A percentile compares a stretch with the other conserved stretches of the same genome.
These are phyloP conservation scores for Hoplodrina ambigua DNA, from an alignment of 2,888 invertebrate genomes.

Conservation along the genomic window DNA sequence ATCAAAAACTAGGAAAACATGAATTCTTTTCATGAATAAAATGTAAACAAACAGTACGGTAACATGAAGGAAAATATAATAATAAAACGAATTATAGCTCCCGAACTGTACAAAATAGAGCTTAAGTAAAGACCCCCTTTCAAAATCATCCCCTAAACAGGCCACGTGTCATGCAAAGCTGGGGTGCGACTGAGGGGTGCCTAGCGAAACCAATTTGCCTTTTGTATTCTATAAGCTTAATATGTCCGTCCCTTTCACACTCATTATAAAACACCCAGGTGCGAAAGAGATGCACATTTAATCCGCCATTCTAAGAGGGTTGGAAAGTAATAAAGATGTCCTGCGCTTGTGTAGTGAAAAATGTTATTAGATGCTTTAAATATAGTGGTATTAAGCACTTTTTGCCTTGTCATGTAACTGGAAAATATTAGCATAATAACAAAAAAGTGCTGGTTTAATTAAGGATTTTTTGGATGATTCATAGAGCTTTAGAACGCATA, in stretches of 20 bases:
- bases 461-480: slow-evolving; percentile 46
- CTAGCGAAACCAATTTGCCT: slow-evolving; percentile 83
- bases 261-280: slow-evolving; percentile 51
- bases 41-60: slow-evolving; percentile 28
- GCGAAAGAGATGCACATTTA: slow-evolving; percentile 67
- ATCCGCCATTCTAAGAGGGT: slow-evolving; percentile 67
- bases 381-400: slow-evolving; percentile 53
- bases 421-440: slow-evolving; percentile 53
- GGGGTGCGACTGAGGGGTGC: slow-evolving; percentile 79
- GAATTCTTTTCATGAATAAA: background rate
- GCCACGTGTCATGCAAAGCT: slow-evolving; percentile 85
- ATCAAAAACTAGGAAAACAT: slow-evolving; percentile 9
- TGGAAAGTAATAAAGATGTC: slow-evolving; percentile 73
- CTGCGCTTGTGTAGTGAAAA: slow-evolving; percentile 55
- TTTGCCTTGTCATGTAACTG: slow-evolving; percentile 45
- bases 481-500: slow-evolving; percentile 32
- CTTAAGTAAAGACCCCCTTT: slow-evolving; percentile 68
- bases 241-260: slow-evolving; percentile 68
- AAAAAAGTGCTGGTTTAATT: slow-evolving; percentile 51
- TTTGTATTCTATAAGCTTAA: slow-evolving; percentile 77
- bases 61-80: slow-evolving; percentile 38
- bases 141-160: slow-evolving; percentile 76
- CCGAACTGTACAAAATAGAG: slow-evolving; percentile 56
- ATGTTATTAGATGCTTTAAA: slow-evolving; percentile 64
- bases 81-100: slow-evolving; percentile 52